Evolutionary conservation across 1,140 invertebrate species (phyloP), one percentile per base, ranked within the genome.

Genomic region (Chlorops oryzae): DNA sequence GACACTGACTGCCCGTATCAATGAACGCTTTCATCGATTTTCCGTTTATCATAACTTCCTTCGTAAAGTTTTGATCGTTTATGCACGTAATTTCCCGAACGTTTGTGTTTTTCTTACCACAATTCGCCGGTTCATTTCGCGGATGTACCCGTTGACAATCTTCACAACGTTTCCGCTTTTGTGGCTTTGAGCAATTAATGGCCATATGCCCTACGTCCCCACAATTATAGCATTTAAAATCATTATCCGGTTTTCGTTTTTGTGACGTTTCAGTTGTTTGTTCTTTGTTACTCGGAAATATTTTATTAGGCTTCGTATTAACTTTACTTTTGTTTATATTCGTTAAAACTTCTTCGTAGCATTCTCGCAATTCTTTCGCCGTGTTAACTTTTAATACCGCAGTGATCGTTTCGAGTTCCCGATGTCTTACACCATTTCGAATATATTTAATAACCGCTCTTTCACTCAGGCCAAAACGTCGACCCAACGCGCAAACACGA

Each of bases 401-500:
- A 18, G 46, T 49, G 9, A 40, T 42, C 5, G 13, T 5, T 17
- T 54, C 41, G 18, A 54, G 13, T 18, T 54, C 52, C 6, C 42
- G 28, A 15, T 50, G 47, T 18, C 40, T 44, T 5, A 49, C 15
- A 15, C 47, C 52, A 5, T 48, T 25, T 4, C 46, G 40, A 3
- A 22, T 21, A 20, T 54, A 54, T 50, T 48, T 43, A n/a, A 54
- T 45, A 15, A 45, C 18, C 12, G 47, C 47, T 2, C 7, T 37
- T 39, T 54, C 52, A 24, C 52, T 54, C 2, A 50, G 18, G 1
- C 18, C 28, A 37, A 34, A 45, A 10, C 37, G 43, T 15, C 20
- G 22, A 17, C 50, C 43, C 4, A 52, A 22, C 5, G 37, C 44
- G 17, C 40, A 18, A 21, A 45, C 40, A 34, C 47, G 20, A 43